A percentile compares a stretch with the other conserved stretches of the same genome.
Conservation (phyloP, 2,888 invertebrate species). For the Tenthredo notha region DNA sequence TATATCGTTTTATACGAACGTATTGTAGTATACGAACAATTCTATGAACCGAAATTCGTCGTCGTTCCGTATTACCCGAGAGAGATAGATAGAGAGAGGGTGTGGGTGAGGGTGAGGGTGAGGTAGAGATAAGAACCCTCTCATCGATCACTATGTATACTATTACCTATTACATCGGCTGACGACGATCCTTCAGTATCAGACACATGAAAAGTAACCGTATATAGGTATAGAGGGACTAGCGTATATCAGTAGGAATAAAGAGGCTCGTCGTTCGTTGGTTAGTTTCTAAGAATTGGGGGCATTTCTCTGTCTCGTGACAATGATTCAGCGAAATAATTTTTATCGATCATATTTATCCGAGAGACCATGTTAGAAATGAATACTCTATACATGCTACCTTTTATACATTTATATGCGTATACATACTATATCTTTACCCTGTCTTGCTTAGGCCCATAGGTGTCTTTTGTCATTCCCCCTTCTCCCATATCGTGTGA, state of each 20-base stretch:
- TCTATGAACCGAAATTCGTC: background rate
- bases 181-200: background rate
- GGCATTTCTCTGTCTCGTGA: conserved; percentile 10
- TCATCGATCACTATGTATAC: conserved; percentile 26
- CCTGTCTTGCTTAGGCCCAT: background rate
- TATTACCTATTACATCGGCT: background rate
- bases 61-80: background rate
- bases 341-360: conserved; percentile 26
- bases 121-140: background rate
- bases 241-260: background rate
- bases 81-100: background rate
- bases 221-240: background rate
- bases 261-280: background rate
- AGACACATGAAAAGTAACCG: background rate
- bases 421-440: too few species aligned
- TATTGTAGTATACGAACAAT: background rate
- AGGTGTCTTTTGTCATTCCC: background rate
- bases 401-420: too few species aligned
- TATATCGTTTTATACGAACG: too few species aligned
- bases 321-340: conserved; percentile 32
- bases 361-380: background rate
- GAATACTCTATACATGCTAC: background rate
- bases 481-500: background rate
- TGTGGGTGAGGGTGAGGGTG: too few species aligned
- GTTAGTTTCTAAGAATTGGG: background rate